A percentile compares a stretch with the other conserved stretches of the same genome.
These are phyloP conservation scores for Sebastes aleutianus DNA, from an alignment of 2,797 vertebrate genomes.

Conservation along the genomic window DNA sequence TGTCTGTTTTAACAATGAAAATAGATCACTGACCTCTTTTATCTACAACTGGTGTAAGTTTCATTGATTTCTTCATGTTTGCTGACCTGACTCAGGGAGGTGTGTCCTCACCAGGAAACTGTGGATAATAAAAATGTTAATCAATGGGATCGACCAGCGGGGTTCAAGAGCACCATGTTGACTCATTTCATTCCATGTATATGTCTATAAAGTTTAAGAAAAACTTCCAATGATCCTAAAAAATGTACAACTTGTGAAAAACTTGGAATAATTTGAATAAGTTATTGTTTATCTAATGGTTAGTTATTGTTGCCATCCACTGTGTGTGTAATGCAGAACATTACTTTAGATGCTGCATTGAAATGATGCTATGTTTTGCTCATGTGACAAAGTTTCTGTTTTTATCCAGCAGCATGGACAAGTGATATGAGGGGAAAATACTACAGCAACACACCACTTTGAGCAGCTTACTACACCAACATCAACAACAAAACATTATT, in stretches of 20 bases:
- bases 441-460: neutral
- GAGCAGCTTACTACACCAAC: neutral
- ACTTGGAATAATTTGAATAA: neutral
- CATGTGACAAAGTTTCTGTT: neutral
- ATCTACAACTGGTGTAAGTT: neutral
- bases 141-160: neutral
- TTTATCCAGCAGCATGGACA: neutral
- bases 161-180: neutral
- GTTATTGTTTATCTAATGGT: neutral
- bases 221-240: neutral
- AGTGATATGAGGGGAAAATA: neutral
- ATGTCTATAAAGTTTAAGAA: neutral
- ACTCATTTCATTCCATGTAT: neutral
- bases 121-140: neutral
- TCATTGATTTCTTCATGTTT: constrained; percentile 53
- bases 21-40: constrained; percentile 33
- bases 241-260: neutral
- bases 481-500: neutral
- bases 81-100: neutral
- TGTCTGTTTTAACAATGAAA: neutral
- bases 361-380: neutral
- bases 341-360: neutral
- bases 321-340: neutral
- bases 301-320: neutral
- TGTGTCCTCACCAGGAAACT: neutral